These are phyloP conservation scores for Dasysyrphus tricinctus DNA, from an alignment of 2,888 invertebrate species.

Conservation along the genomic window DNA sequence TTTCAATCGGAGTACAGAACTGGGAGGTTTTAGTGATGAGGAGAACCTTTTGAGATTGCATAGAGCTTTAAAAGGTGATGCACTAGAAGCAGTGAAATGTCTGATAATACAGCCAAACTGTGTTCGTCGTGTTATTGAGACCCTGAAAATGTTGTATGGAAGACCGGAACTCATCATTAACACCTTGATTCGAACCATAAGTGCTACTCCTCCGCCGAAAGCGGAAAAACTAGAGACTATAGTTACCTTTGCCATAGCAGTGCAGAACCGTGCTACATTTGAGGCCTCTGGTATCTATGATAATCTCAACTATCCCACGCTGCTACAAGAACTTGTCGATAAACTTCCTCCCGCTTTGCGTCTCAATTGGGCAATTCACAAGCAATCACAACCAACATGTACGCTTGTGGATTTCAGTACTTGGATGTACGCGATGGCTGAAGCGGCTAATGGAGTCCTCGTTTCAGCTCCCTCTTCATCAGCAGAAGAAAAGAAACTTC, in stretches of 20 bases:
- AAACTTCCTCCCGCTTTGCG: conserved; percentile 32
- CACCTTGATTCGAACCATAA: conserved; percentile 1
- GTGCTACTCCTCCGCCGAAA: background rate
- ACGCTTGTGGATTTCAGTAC: conserved; percentile 25
- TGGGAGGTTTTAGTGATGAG: conserved; percentile 11
- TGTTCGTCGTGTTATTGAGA: conserved; percentile 12
- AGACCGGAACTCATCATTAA: conserved; percentile 37
- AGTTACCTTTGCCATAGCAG: conserved; percentile 12
- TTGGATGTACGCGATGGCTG: too few relatives aligned
- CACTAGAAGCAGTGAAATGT: conserved; percentile 32
- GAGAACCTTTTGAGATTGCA: conserved; percentile 6
- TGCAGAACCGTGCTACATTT: conserved; percentile 20
- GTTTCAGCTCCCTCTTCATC: background rate
- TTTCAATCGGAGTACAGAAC: too few relatives aligned
- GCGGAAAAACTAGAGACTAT: background rate
- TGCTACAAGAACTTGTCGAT: conserved; percentile 47
- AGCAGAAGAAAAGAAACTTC: background rate
- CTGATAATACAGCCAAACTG: conserved; percentile 34
- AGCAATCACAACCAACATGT: conserved; percentile 4
- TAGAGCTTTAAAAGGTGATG: conserved; percentile 18
- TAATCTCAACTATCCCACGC: conserved; percentile 26
- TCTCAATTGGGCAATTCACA: conserved; percentile 49
- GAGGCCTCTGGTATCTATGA: background rate
- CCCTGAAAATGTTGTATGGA: conserved; percentile 21
- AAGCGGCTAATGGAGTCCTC: too few relatives aligned